These are phyloP conservation scores for Aricia agestis DNA, from an alignment of 1,140 invertebrate species.

Conservation along the genomic window DNA sequence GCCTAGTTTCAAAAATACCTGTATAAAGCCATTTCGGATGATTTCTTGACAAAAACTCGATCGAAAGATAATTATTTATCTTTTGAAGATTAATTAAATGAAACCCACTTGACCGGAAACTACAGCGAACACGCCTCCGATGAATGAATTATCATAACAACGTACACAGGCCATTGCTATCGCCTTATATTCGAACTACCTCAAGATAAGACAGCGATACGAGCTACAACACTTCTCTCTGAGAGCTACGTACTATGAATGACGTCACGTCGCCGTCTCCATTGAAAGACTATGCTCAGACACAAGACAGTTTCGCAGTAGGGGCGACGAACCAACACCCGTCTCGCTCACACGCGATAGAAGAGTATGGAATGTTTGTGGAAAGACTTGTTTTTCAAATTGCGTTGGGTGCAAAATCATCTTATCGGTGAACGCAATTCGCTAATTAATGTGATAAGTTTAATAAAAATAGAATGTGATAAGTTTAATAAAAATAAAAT, in stretches of 20 bases:
- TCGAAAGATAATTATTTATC: conserved; percentile 33
- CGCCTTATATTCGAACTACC: conserved; percentile 66
- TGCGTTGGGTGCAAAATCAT: conserved; percentile 61
- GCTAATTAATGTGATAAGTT: conserved; percentile 27
- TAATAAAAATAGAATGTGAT: conserved; percentile 31
- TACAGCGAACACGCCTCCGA: conserved; percentile 64
- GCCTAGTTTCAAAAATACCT: conserved; percentile 36
- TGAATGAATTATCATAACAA: conserved; percentile 64
- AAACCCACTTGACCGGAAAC: conserved; percentile 56
- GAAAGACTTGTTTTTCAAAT: conserved; percentile 70
- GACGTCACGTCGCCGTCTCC: conserved; percentile 60
- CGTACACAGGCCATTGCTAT: conserved; percentile 53
- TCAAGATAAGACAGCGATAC: conserved; percentile 56
- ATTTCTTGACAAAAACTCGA: conserved; percentile 30
- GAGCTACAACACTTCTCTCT: conserved; percentile 71
- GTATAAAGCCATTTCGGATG: conserved; percentile 49
- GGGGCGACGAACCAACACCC: conserved; percentile 44
- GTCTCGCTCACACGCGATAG: conserved; percentile 67
- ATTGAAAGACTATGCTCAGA: conserved; percentile 61
- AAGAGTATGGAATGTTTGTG: conserved; percentile 73
- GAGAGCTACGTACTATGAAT: conserved; percentile 76
- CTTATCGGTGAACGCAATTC: conserved; percentile 38
- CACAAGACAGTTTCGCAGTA: conserved; percentile 49
- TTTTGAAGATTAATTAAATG: conserved; percentile 43
- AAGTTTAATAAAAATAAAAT: conserved; percentile 29